Base-by-base conservation (phyloP, 2,113 vertebrate genomes). In the Pristiophorus japonicus region DNA sequence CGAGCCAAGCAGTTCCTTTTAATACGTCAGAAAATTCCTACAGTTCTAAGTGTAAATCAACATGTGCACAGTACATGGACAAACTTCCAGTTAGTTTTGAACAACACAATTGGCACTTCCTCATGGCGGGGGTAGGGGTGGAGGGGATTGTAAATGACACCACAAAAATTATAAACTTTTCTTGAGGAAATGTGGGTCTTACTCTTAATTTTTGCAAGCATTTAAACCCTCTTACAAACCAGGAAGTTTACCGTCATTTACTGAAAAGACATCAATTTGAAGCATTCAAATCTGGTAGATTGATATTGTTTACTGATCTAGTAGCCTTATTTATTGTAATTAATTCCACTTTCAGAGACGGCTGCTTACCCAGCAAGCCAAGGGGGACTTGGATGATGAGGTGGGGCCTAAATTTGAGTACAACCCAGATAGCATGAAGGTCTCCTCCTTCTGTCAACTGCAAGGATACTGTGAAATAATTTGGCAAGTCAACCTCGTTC, bases 11-110 rank as follows among this genome's bases (percentile, higher is more conserved):
- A 42, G 75, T 81, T 81, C 75, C 75, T 42, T 38, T 81, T 42
- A 30, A 92, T 92, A 63, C 55, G 34, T 92, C 88, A 92, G 88
- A 62, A 92, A 92, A 38, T 92, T 65, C 88, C 59, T n/a, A 63
- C 22, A 92, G 34, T 22, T 65, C 2, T 18, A 22, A 38, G 88
- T 63, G 55, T 30, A 30, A 51, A 55, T 51, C 51, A 38, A 59
- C 59, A 63, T 92, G 88, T 63, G 8, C 18, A 18, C 20, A 92
- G 59, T 62, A 62, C 75, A 81, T 38, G 4, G 12, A 81, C n/a
- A 75, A 75, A 42, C 34, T 62, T 63, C 34, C 85, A 88, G 24
- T 55, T 88, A 11, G 51, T 81, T 51, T 88, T 88, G 51, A 24
- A 14, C 45, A 27, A 10, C 27, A 90, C 88, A 91, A 62, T 91